Conservation (phyloP, 2,797 vertebrate genomes). For the Notolepis coatsorum region DNA sequence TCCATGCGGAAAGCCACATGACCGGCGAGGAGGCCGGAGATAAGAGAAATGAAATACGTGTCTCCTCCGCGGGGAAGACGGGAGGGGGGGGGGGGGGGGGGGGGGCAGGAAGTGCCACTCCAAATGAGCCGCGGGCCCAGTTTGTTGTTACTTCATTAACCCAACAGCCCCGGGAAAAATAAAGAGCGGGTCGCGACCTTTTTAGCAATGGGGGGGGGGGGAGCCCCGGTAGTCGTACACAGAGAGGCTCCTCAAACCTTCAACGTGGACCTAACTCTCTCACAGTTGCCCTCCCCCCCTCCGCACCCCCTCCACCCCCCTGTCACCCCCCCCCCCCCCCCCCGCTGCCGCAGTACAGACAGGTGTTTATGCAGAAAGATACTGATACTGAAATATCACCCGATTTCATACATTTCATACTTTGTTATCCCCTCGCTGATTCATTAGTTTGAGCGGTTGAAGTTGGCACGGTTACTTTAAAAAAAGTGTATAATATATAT, state of each 20-base stretch:
- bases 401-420: no score
- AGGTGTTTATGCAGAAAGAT: slow-evolving; percentile 8
- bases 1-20: slow-evolving; percentile 98
- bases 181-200: slow-evolving; percentile 92
- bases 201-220: slow-evolving; percentile 65
- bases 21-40: slow-evolving; percentile 92
- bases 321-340: no score
- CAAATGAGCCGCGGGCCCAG: slow-evolving; percentile 95
- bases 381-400: no score
- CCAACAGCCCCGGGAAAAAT: slow-evolving; percentile 91
- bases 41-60: slow-evolving; percentile 99
- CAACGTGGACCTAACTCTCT: slow-evolving; percentile 24
- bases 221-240: slow-evolving; percentile 69
- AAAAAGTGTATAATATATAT: no score
- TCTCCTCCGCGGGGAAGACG: slow-evolving; percentile 90
- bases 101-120: slow-evolving; percentile 98
- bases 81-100: no score
- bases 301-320: no score
- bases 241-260: slow-evolving; percentile 65
- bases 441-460: no score
- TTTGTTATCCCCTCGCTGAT: no score
- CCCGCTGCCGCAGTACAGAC: slow-evolving; percentile 22
- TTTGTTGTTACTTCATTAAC: slow-evolving; percentile 98
- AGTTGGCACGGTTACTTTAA: no score
- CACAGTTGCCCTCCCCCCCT: not conserved